Evolutionary conservation across 2,888 invertebrate species (phyloP).

Genomic region (Ceramica pisi): DNA sequence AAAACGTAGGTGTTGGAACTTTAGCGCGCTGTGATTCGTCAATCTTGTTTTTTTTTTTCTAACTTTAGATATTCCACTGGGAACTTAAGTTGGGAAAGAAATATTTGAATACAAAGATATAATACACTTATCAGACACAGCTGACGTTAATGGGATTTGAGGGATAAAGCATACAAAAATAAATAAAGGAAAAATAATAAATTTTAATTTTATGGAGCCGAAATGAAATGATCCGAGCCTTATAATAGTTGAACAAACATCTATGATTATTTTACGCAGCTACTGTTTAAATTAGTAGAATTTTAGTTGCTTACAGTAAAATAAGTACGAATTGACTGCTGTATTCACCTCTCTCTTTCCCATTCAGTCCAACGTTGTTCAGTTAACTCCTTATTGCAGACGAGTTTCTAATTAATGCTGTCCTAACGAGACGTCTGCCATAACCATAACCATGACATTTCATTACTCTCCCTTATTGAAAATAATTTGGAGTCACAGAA

Average conservation of each 20-base stretch:
- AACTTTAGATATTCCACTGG: conserved; percentile 2
- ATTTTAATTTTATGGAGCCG: too few species aligned
- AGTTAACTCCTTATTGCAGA: neutral
- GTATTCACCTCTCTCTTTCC: neutral
- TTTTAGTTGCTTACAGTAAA: neutral
- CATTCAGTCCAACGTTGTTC: neutral
- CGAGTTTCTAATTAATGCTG: conserved; percentile 20
- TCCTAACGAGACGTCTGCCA: neutral
- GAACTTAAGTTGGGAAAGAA: neutral
- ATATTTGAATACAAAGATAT: neutral
- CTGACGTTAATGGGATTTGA: too few species aligned
- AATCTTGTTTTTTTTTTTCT: conserved; percentile 30
- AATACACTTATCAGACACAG: too few species aligned
- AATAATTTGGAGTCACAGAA: conserved; percentile 39
- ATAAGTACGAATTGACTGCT: neutral
- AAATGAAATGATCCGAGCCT: neutral
- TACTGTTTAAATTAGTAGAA: neutral
- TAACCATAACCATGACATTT: conserved; percentile 20
- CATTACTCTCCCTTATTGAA: conserved; percentile 30
- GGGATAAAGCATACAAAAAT: too few species aligned
- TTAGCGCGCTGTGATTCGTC: conserved; percentile 47
- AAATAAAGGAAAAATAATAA: too few species aligned
- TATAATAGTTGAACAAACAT: neutral
- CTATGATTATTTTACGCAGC: neutral
- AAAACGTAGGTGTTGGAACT: conserved; percentile 33